Percentiles rank a stretch among this genome's conserved stretches.
Conservation (phyloP, 2,797 vertebrate species). For the Poecile montanus region DNA sequence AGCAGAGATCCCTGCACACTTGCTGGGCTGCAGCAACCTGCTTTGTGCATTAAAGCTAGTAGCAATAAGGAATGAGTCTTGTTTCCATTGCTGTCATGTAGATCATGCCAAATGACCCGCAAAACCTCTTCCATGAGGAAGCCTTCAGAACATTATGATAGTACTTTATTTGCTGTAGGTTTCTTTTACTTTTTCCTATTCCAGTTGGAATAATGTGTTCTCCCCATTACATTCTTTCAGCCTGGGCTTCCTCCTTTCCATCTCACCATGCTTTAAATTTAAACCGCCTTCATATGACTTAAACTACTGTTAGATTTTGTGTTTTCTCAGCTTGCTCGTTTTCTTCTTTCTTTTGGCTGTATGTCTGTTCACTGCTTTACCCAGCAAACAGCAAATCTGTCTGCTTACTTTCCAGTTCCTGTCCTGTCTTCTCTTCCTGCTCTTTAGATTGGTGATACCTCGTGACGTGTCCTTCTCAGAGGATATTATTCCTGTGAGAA, state of each 20-base stretch:
- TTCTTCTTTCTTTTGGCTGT: neutral
- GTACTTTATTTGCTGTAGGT: neutral
- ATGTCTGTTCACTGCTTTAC: neutral
- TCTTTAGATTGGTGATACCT: neutral
- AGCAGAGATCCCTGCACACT: accelerated
- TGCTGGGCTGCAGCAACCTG: neutral
- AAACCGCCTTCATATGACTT: neutral
- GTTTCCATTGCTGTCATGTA: neutral
- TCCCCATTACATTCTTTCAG: neutral
- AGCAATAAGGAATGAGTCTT: neutral
- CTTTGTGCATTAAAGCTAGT: neutral
- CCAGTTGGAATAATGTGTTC: neutral
- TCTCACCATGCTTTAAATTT: neutral
- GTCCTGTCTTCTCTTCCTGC: neutral
- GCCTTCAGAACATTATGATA: neutral
- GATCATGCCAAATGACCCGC: neutral
- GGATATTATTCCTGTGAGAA: slow-evolving; percentile 24
- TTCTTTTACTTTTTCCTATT: neutral
- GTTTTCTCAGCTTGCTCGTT: neutral
- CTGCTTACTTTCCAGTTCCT: neutral
- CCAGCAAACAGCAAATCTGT: neutral
- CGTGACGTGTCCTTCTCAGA: neutral
- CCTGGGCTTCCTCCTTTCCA: neutral
- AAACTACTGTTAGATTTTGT: neutral
- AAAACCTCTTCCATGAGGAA: neutral